A percentile compares a stretch with the other conserved stretches of the same genome.
These are phyloP conservation scores for Microdon myrmicae DNA, from an alignment of 2,888 invertebrate species.

Conservation along the genomic window DNA sequence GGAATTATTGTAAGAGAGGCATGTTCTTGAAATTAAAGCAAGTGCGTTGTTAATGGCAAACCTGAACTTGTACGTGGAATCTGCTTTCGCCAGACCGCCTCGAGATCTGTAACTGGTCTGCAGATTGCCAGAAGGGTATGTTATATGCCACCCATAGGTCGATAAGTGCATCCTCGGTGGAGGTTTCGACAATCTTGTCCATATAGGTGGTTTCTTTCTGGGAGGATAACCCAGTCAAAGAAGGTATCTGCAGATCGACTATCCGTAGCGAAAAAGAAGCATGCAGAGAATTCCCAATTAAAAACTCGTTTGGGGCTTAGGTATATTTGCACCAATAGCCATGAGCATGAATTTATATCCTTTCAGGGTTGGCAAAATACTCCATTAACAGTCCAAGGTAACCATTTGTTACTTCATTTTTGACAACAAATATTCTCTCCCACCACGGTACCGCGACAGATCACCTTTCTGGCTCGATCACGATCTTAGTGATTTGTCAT, in stretches of 20 bases:
- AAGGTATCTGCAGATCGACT: too few species aligned
- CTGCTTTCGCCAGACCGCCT: slow-evolving; percentile 19
- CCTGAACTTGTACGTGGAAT: slow-evolving; percentile 35
- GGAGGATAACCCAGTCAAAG: too few species aligned
- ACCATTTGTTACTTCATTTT: slow-evolving; percentile 24
- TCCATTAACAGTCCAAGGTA: slow-evolving; percentile 13
- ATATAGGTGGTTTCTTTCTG: too few species aligned
- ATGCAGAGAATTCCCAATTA: neutral
- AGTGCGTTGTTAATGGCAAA: slow-evolving; percentile 18
- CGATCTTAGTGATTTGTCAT: slow-evolving; percentile 45
- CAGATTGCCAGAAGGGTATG: too few species aligned
- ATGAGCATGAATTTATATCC: slow-evolving; percentile 15
- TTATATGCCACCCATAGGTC: too few species aligned
- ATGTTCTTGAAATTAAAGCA: slow-evolving; percentile 35
- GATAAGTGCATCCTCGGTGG: too few species aligned
- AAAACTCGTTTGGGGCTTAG: too few species aligned
- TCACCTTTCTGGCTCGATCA: slow-evolving; percentile 27
- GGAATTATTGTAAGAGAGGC: slow-evolving; percentile 30
- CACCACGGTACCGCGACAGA: slow-evolving; percentile 3
- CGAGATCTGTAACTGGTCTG: too few species aligned
- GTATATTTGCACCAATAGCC: neutral
- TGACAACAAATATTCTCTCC: slow-evolving; percentile 9
- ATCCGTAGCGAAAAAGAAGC: too few species aligned
- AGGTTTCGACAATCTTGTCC: too few species aligned
- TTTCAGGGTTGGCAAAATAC: slow-evolving; percentile 15